These are phyloP conservation scores for Muscicapa striata DNA, from an alignment of 2,797 vertebrate genomes.

Conservation along the genomic window DNA sequence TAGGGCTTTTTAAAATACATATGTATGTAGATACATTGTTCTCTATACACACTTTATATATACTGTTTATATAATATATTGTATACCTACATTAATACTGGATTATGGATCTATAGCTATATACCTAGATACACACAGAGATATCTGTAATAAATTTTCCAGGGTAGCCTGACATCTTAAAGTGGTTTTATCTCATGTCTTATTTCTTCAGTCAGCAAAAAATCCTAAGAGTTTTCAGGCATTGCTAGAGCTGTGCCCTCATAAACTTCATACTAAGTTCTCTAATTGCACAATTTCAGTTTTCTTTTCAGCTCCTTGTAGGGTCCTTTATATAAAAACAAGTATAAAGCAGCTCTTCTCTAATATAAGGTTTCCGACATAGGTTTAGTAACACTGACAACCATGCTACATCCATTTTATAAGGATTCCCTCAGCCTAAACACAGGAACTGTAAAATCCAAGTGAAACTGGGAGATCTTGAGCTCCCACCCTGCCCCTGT, in stretches of 20 bases:
- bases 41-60: not conserved
- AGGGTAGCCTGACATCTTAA: not conserved
- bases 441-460: not conserved
- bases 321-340: not conserved
- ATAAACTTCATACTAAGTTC: not conserved
- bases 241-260: not conserved
- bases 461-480: not conserved
- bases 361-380: not conserved
- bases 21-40: not conserved
- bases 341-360: not conserved
- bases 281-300: not conserved
- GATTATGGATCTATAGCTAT: not conserved
- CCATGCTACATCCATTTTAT: not conserved
- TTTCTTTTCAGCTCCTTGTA: not conserved
- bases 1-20: not conserved
- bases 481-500: fast-evolving
- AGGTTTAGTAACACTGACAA: not conserved
- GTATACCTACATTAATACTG: not conserved
- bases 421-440: not conserved
- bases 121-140: not conserved
- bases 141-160: not conserved
- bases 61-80: not conserved
- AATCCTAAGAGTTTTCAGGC: not conserved
- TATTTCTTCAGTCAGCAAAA: not conserved
- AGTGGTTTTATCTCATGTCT: not conserved